Conservation (phyloP, 2,113 vertebrate species). For the Gallinago undulata region DNA sequence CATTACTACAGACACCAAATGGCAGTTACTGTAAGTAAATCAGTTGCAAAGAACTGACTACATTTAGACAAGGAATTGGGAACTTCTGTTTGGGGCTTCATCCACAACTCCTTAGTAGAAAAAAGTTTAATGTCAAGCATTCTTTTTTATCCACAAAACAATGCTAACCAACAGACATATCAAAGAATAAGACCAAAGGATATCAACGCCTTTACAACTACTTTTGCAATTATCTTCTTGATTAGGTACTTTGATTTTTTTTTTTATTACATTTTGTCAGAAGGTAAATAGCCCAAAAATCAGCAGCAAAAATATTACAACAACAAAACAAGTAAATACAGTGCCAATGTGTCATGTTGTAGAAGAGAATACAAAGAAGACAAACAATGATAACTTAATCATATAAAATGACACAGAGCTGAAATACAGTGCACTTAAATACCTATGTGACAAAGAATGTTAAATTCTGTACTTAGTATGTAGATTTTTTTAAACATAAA, state of each 20-base stretch:
- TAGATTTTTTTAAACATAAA: slow-evolving; percentile 72
- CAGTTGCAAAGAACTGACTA: slow-evolving; percentile 71
- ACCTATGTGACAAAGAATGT: slow-evolving; percentile 75
- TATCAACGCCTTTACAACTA: slow-evolving; percentile 73
- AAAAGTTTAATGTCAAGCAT: slow-evolving; percentile 73
- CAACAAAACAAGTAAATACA: slow-evolving; percentile 73
- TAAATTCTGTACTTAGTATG: slow-evolving; percentile 76
- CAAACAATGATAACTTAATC: slow-evolving; percentile 81
- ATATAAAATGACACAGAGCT: slow-evolving; percentile 78
- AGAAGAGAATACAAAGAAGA: slow-evolving; percentile 72
- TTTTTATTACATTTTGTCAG: slow-evolving; percentile 55
- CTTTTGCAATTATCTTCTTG: slow-evolving; percentile 57
- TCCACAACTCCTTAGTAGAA: slow-evolving; percentile 74
- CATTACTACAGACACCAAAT: slow-evolving; percentile 81
- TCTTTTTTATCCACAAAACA: slow-evolving; percentile 78
- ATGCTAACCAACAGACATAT: slow-evolving; percentile 74
- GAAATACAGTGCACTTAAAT: slow-evolving; percentile 81
- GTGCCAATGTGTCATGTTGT: slow-evolving; percentile 68
- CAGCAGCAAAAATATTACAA: slow-evolving; percentile 79
- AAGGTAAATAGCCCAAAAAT: slow-evolving; percentile 71
- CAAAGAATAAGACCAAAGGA: slow-evolving; percentile 71
- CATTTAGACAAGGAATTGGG: slow-evolving; percentile 67
- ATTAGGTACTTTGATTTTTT: slow-evolving; percentile 61
- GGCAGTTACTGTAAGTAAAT: slow-evolving; percentile 82
- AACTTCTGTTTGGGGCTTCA: slow-evolving; percentile 62